phyloP scores from a whole-genome alignment of 2,797 vertebrate genomes.

The Tokudaia muenninki region DNA sequence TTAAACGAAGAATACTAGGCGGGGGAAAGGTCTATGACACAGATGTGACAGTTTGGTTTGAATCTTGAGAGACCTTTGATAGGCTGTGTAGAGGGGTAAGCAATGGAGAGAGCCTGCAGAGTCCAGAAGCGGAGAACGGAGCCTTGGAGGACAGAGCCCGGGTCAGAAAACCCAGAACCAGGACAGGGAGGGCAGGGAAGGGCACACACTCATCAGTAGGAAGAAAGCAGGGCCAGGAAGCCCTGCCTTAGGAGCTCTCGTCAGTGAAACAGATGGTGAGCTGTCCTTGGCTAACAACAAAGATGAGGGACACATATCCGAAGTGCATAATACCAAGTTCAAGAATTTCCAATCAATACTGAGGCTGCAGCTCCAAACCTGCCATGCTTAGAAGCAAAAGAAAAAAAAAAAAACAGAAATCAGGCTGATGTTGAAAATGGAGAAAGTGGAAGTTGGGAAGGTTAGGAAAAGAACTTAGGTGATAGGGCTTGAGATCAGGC shows the following conservation, averaged over 20 bases:
- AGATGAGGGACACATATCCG: neutral
- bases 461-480: conserved; percentile 16
- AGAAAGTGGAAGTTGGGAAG: neutral
- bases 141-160: neutral
- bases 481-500: neutral
- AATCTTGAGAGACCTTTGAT: neutral
- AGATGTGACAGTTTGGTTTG: conserved; percentile 35
- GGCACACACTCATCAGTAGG: neutral
- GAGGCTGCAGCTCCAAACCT: conserved; percentile 37
- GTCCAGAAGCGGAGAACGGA: neutral
- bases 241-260: neutral
- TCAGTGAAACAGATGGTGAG: neutral
- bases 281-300: conserved; percentile 8
- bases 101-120: neutral
- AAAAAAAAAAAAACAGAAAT: neutral
- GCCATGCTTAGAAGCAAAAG: neutral
- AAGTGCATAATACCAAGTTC: conserved; percentile 23
- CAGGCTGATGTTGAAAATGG: neutral
- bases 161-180: conserved; percentile 13
- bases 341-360: conserved; percentile 29
- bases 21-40: neutral
- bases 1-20: conserved; percentile 2
- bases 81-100: neutral
- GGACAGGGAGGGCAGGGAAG: neutral
- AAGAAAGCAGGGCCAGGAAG: neutral